Percentiles rank a stretch among this genome's conserved stretches.
These are phyloP conservation scores for Hybognathus amarus DNA, from an alignment of 2,797 vertebrate genomes.

Conservation along the genomic window DNA sequence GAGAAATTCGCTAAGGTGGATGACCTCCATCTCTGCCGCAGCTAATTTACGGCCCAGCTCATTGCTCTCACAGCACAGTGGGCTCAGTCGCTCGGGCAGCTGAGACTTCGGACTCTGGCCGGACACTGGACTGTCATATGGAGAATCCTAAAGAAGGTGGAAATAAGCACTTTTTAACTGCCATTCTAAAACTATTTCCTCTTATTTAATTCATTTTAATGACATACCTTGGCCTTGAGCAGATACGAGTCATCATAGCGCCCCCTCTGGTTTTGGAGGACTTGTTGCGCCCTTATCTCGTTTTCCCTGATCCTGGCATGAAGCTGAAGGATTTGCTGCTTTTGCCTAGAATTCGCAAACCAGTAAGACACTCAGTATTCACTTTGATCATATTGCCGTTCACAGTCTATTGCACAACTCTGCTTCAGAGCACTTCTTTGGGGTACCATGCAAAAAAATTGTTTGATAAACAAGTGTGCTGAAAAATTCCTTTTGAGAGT, in stretches of 20 bases:
- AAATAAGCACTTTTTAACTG: background rate
- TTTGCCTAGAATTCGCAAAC: conserved; percentile 83
- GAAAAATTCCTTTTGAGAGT: background rate
- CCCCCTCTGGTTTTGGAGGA: conserved; percentile 83
- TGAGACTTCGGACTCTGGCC: conserved; percentile 64
- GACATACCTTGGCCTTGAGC: conserved; percentile 80
- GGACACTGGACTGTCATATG: conserved; percentile 70
- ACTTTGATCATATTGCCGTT: background rate
- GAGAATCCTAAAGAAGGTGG: conserved; percentile 67
- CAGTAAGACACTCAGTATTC: conserved; percentile 2
- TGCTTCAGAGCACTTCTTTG: conserved; percentile 3
- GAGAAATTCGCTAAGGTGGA: conserved; percentile 85
- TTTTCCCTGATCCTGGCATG: conserved; percentile 91
- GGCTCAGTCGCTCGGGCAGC: conserved; percentile 69
- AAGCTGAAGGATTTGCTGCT: conserved; percentile 91
- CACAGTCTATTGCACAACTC: background rate
- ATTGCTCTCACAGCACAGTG: conserved; percentile 76
- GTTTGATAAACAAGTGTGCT: background rate
- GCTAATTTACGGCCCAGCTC: conserved; percentile 83
- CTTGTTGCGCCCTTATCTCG: conserved; percentile 88
- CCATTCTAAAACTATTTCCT: background rate
- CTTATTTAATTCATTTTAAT: background rate
- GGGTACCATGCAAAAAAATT: background rate
- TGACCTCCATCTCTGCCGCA: conserved; percentile 83
- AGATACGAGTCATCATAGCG: conserved; percentile 80